Percentiles rank a stretch among this genome's conserved stretches.
phyloP scores from a whole-genome alignment of 1,140 invertebrate species.

The Drosophila bipectinata region DNA sequence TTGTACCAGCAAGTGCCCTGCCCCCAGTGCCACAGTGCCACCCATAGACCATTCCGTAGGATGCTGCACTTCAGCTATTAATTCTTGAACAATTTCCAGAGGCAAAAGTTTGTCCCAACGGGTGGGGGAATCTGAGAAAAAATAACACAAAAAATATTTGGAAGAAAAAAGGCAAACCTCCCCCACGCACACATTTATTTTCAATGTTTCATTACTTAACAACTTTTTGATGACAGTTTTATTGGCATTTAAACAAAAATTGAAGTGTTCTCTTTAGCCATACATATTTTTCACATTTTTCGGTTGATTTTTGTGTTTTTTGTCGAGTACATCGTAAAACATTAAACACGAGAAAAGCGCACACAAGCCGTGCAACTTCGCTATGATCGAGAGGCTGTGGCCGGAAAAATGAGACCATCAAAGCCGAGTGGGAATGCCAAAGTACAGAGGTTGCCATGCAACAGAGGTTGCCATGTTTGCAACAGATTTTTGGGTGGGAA shows the following conservation, averaged over 20 bases:
- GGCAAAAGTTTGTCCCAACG: conserved; percentile 65
- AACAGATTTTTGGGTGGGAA: background rate
- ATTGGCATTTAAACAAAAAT: conserved; percentile 70
- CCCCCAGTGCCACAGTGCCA: background rate
- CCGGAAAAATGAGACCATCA: conserved; percentile 48
- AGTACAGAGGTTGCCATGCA: conserved; percentile 16
- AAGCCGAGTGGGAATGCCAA: conserved; percentile 23
- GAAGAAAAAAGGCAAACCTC: background rate
- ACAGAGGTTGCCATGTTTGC: conserved; percentile 14
- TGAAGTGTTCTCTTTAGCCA: conserved; percentile 41
- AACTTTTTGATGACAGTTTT: conserved; percentile 81
- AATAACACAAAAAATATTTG: conserved; percentile 2
- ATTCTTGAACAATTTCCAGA: conserved; percentile 56
- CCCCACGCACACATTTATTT: conserved; percentile 53
- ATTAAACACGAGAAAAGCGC: conserved; percentile 44
- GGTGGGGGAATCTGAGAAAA: background rate
- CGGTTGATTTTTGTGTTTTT: conserved; percentile 4
- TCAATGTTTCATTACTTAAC: conserved; percentile 79
- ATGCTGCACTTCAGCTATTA: conserved; percentile 51
- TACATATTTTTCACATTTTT: conserved; percentile 39
- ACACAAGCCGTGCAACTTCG: conserved; percentile 36
- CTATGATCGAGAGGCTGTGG: conserved; percentile 40
- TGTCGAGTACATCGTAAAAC: conserved; percentile 46
- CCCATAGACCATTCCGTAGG: background rate
- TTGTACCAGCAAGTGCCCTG: conserved; percentile 47